These are phyloP conservation scores for Napeogenes sylphis DNA, from an alignment of 2,888 invertebrate species.

Conservation along the genomic window DNA sequence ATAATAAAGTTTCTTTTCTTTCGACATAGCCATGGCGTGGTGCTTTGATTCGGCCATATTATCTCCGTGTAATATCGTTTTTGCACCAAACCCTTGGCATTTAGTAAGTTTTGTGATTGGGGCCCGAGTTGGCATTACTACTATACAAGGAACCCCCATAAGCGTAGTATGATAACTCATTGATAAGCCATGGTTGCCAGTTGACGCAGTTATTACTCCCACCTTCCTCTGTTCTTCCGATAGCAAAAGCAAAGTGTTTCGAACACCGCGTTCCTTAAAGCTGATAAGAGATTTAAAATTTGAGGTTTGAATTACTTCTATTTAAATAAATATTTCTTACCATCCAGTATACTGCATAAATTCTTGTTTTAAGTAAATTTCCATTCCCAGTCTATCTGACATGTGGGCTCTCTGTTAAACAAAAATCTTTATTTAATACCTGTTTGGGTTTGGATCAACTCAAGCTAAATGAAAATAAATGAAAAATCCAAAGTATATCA, in stretches of 20 bases:
- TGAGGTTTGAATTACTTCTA: background rate
- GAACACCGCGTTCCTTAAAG: constrained; percentile 95
- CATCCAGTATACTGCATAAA: constrained; percentile 94
- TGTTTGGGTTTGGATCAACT: background rate
- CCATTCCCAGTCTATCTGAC: constrained; percentile 87
- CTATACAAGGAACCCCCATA: constrained; percentile 83
- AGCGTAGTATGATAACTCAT: constrained; percentile 85
- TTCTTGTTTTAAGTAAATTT: constrained; percentile 94
- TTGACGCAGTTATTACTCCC: constrained; percentile 93
- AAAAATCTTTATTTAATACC: constrained; percentile 27
- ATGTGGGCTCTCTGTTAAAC: constrained; percentile 83
- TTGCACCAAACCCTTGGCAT: constrained; percentile 88
- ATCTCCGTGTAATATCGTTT: constrained; percentile 86
- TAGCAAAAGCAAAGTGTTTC: constrained; percentile 86
- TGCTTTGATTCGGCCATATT: constrained; percentile 88
- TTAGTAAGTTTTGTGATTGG: constrained; percentile 94
- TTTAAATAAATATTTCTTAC: constrained; percentile 57
- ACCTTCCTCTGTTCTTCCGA: constrained; percentile 82
- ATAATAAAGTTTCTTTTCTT: constrained; percentile 84
- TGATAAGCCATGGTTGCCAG: constrained; percentile 93
- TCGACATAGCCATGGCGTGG: constrained; percentile 84
- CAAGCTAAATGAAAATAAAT: constrained; percentile 5
- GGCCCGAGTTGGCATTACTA: constrained; percentile 93
- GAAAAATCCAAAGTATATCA: constrained; percentile 31
- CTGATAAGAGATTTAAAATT: constrained; percentile 60